A percentile compares a stretch with the other conserved stretches of the same genome.
Conservation (phyloP, 2,113 vertebrate species). For the Sceloporus tristichus region DNA sequence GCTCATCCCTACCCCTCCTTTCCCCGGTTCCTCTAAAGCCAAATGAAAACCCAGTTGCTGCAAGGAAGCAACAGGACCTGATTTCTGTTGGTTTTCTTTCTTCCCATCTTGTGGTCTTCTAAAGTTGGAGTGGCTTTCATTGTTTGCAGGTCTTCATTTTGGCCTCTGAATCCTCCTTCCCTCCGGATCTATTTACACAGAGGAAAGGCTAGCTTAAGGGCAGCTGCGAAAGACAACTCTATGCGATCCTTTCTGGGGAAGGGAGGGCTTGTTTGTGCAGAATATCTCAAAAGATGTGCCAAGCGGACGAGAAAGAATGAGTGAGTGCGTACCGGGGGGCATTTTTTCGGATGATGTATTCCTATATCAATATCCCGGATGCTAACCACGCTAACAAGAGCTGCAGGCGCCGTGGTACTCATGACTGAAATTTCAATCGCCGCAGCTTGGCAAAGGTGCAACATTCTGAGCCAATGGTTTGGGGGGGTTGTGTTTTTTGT, state of each 20-base stretch:
- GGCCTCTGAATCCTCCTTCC: neutral
- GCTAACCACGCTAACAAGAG: neutral
- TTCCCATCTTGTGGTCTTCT: neutral
- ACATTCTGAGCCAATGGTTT: neutral
- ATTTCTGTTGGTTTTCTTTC: neutral
- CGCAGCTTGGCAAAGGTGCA: constrained; percentile 21
- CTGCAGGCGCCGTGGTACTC: constrained; percentile 12
- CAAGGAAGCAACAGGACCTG: neutral
- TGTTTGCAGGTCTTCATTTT: neutral
- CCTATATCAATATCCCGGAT: constrained; percentile 1
- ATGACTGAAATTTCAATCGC: constrained; percentile 35
- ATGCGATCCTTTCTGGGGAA: neutral
- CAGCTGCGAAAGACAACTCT: no score
- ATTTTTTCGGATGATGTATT: neutral
- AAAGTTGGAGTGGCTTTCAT: neutral
- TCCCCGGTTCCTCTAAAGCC: no score
- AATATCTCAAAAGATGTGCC: neutral
- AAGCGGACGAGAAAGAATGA: neutral
- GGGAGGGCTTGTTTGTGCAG: neutral
- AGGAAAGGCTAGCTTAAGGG: neutral
- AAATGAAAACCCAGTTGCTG: neutral
- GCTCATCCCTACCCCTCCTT: neutral
- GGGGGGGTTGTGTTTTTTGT: no score
- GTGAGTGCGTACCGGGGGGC: neutral
- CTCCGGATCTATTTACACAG: neutral